Percentiles rank a stretch among this genome's conserved stretches.
These are phyloP conservation scores for Acheta domesticus DNA, from an alignment of 2,888 invertebrate species.

Conservation along the genomic window DNA sequence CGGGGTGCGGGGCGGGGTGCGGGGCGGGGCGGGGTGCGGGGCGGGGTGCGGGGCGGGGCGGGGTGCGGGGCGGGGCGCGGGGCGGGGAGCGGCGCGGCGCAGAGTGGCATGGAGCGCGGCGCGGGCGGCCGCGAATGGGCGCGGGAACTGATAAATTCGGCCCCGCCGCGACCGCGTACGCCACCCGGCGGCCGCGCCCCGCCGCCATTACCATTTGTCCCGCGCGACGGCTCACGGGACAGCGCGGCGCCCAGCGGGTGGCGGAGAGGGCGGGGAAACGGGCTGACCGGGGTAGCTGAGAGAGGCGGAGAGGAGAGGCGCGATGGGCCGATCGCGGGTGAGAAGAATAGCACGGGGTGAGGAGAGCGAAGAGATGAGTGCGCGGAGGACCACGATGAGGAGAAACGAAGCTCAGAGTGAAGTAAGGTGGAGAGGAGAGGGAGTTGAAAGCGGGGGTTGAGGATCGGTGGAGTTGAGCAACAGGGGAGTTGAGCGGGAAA, in stretches of 20 bases:
- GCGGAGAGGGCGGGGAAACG: not conserved
- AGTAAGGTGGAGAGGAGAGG: no score
- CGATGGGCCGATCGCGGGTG: no score
- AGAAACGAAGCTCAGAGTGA: no score
- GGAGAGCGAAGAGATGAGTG: not conserved
- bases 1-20: not conserved
- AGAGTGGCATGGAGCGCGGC: not conserved
- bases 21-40: not conserved
- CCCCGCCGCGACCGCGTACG: not conserved
- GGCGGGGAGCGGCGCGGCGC: not conserved
- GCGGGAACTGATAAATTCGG: slow-evolving; percentile 1
- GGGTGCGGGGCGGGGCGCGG: not conserved
- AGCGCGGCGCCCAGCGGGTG: not conserved
- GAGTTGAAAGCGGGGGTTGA: no score
- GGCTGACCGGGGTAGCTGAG: not conserved
- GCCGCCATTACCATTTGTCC: slow-evolving; percentile 8
- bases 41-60: not conserved
- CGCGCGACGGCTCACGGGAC: not conserved
- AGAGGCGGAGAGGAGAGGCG: no score
- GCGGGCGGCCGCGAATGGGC: not conserved
- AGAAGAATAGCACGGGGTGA: not conserved
- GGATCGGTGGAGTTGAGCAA: no score
- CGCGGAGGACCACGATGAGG: no score
- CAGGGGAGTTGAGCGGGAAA: no score
- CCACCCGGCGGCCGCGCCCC: not conserved